Conservation (phyloP, 1,140 invertebrate species). For the Oppia nitens region DNA sequence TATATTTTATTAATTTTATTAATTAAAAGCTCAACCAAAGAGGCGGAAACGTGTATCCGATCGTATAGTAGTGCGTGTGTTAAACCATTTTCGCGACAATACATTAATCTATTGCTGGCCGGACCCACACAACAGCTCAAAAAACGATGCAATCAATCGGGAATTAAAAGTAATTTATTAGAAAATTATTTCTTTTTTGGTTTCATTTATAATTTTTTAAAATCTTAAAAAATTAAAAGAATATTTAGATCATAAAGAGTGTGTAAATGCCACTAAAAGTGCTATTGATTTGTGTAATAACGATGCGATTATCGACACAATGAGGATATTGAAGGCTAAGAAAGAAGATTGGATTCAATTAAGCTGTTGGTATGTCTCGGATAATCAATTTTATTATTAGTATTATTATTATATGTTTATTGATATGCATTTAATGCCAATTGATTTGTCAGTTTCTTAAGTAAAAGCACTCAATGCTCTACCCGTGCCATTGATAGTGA, state of each 20-base stretch:
- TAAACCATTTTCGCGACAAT: constrained; percentile 14
- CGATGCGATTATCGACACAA: constrained; percentile 8
- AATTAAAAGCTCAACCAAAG: neutral
- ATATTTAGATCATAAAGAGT: constrained; percentile 8
- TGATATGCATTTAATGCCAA: neutral
- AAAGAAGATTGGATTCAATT: constrained; percentile 14
- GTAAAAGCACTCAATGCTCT: constrained; percentile 11
- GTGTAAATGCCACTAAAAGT: constrained; percentile 10
- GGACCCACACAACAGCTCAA: constrained; percentile 6
- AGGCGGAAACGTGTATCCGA: constrained; percentile 10
- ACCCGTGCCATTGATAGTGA: constrained; percentile 8
- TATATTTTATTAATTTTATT: neutral
- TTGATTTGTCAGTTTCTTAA: constrained; percentile 7
- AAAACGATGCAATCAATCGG: constrained; percentile 10
- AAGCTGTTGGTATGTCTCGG: constrained; percentile 10
- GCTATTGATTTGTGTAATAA: constrained; percentile 11
- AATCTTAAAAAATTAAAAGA: neutral
- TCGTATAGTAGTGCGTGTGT: constrained; percentile 11
- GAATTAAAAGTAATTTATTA: constrained; percentile 15
- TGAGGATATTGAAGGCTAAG: constrained; percentile 11
- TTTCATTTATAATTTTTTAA: neutral
- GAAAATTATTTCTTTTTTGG: neutral
- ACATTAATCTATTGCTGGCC: constrained; percentile 14
- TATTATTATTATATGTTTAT: constrained; percentile 2
- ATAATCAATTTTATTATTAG: neutral